A percentile compares a stretch with the other conserved stretches of the same genome.
phyloP scores from a whole-genome alignment of 2,888 invertebrate species.

The Drosophila demipolita region DNA sequence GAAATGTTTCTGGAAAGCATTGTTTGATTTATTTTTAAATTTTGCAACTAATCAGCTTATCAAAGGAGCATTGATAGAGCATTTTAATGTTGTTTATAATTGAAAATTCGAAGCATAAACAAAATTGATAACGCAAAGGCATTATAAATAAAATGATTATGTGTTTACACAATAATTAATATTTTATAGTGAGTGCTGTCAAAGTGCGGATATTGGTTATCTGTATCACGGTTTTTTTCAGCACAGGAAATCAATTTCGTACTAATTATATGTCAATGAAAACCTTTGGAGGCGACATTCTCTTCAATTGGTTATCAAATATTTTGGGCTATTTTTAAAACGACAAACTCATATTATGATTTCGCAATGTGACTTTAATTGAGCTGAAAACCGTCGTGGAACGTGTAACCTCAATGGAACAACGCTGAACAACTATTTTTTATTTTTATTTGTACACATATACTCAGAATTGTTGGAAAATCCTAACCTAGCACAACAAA shows the following conservation, averaged over 20 bases:
- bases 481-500: constrained; percentile 62
- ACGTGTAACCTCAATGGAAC: neutral
- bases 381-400: constrained; percentile 11
- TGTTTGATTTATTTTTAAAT: neutral
- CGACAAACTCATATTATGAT: constrained; percentile 10
- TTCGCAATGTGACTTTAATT: constrained; percentile 47
- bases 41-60: neutral
- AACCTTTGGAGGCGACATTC: neutral
- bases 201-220: neutral
- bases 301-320: neutral
- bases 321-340: constrained; percentile 2
- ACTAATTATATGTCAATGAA: neutral
- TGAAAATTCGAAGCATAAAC: too few species aligned
- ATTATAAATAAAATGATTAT: neutral
- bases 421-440: neutral
- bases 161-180: neutral
- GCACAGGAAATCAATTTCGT: neutral
- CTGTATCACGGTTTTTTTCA: neutral
- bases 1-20: neutral
- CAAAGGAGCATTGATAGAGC: fast-evolving
- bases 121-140: neutral
- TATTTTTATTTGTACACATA: neutral
- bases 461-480: constrained; percentile 24
- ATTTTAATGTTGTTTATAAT: neutral
- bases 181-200: neutral